A percentile compares a stretch with the other conserved stretches of the same genome.
Conservation (phyloP, 2,113 vertebrate species). For the Psephotus haematonotus region DNA sequence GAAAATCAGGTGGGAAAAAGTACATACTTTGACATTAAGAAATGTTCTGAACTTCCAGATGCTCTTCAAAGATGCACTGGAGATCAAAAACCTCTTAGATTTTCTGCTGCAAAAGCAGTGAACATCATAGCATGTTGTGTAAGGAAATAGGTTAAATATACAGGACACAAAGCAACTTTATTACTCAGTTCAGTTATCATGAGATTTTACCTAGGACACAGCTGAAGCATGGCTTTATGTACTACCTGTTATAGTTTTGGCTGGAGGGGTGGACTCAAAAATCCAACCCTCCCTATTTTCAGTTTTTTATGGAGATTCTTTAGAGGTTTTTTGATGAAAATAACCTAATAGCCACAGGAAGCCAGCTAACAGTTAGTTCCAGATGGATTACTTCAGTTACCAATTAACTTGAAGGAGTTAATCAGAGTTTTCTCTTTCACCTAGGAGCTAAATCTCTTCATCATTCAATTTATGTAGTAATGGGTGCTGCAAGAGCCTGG, state of each 20-base stretch:
- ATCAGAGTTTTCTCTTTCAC: not conserved
- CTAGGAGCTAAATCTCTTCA: not conserved
- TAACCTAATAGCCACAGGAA: not conserved
- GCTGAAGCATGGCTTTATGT: not conserved
- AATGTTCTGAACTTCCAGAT: not conserved
- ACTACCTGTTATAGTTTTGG: not conserved
- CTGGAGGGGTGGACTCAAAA: not conserved
- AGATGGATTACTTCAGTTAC: not conserved
- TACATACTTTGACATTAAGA: not conserved
- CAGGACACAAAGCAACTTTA: not conserved
- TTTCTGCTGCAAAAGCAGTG: not conserved
- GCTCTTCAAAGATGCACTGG: not conserved
- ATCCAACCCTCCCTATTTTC: not conserved
- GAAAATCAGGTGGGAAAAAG: not conserved
- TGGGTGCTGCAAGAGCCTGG: not conserved
- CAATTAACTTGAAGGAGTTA: not conserved
- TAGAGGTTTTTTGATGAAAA: not conserved
- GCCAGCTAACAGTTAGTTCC: not conserved
- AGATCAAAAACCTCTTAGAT: not conserved
- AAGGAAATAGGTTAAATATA: not conserved
- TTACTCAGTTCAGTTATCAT: not conserved
- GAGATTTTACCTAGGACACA: not conserved
- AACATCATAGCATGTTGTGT: fast-evolving
- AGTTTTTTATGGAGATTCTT: not conserved
- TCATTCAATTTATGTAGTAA: not conserved